Evolutionary conservation across 2,888 invertebrate species (phyloP).

Genomic region (Rotaria socialis): DNA sequence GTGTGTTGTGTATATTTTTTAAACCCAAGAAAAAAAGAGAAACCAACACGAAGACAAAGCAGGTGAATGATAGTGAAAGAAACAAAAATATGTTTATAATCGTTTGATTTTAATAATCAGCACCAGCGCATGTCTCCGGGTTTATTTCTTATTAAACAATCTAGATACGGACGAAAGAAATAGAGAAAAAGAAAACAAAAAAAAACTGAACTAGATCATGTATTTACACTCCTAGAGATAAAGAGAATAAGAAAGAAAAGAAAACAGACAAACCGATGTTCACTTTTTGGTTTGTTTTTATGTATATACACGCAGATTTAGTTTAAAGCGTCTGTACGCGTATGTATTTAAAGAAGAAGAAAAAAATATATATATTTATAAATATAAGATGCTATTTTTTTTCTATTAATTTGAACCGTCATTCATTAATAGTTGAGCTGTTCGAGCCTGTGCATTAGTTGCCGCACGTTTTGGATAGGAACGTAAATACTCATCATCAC

Average conservation of each 20-base stretch:
- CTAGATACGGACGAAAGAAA: background rate
- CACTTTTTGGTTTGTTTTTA: background rate
- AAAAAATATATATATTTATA: background rate
- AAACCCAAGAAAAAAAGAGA: background rate
- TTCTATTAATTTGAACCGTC: constrained; percentile 10
- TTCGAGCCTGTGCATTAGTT: constrained; percentile 34
- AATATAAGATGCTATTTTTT: constrained; percentile 13
- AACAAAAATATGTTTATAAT: background rate
- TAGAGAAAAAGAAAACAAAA: background rate
- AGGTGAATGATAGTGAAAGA: background rate
- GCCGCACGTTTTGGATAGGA: constrained; percentile 63
- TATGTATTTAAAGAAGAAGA: background rate
- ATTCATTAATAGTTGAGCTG: constrained; percentile 35
- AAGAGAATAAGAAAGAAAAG: constrained; percentile 16
- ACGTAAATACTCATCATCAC: constrained; percentile 94
- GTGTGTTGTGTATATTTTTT: background rate
- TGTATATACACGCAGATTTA: background rate
- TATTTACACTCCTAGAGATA: background rate
- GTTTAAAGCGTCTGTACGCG: constrained; percentile 7
- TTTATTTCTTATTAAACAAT: background rate
- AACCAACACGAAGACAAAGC: background rate
- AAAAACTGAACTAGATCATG: constrained; percentile 23
- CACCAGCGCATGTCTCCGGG: background rate
- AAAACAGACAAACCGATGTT: constrained; percentile 2
- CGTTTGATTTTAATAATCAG: background rate